Evolutionary conservation across 2,113 vertebrate genomes (phyloP).

Genomic region (Vireo altiloquus): DNA sequence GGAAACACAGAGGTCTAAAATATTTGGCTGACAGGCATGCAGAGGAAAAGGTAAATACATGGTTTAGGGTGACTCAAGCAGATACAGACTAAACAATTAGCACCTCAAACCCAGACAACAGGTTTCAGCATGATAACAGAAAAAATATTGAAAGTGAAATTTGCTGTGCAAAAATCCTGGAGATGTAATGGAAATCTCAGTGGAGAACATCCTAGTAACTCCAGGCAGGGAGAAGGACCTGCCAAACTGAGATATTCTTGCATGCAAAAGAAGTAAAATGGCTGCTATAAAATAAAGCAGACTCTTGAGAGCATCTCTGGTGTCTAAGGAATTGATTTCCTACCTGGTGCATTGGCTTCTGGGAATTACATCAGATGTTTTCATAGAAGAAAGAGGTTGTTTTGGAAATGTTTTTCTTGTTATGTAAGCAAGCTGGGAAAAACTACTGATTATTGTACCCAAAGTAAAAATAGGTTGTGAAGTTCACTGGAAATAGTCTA

Average conservation of each 20-base stretch:
- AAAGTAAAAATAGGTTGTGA: conserved; percentile 28
- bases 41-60: neutral
- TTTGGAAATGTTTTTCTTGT: conserved; percentile 36
- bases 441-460: neutral
- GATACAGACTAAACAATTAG: neutral
- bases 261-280: neutral
- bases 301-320: neutral
- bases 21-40: neutral
- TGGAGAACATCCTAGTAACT: neutral
- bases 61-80: neutral
- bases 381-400: conserved; percentile 31
- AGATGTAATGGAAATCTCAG: neutral
- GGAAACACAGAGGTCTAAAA: neutral
- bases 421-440: conserved; percentile 15
- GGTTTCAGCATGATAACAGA: neutral
- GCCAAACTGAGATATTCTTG: neutral
- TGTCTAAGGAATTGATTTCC: conserved; percentile 4
- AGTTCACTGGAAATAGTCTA: neutral
- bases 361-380: conserved; percentile 57
- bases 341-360: neutral
- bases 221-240: neutral
- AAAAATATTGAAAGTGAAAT: neutral
- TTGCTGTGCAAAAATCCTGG: neutral
- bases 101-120: neutral
- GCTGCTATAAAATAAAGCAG: neutral